These are phyloP conservation scores for Atethmia centrago DNA, from an alignment of 2,888 invertebrate genomes.

Conservation along the genomic window DNA sequence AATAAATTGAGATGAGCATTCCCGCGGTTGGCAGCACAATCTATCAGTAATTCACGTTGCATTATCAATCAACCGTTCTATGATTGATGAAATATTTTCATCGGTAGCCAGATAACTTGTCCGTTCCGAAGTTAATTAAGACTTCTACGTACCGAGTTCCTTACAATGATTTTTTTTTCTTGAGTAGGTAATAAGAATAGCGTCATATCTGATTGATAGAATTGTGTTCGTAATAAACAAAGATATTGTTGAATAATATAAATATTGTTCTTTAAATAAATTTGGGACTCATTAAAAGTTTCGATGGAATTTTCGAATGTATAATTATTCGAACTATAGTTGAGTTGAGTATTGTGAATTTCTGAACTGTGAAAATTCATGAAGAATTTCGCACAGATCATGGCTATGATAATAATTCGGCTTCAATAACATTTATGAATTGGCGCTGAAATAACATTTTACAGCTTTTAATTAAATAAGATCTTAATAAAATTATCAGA, in stretches of 20 bases:
- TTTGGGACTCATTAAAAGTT: constrained; percentile 28
- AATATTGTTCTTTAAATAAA: constrained; percentile 3
- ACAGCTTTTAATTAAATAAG: background rate
- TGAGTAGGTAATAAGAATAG: constrained; percentile 25
- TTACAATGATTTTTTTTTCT: constrained; percentile 49
- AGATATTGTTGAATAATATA: background rate
- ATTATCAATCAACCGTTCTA: constrained; percentile 88
- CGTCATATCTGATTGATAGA: constrained; percentile 50
- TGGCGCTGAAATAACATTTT: background rate
- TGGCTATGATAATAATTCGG: background rate
- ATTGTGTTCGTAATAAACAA: constrained; percentile 35
- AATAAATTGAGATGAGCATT: constrained; percentile 89
- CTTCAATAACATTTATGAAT: background rate
- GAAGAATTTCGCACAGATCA: background rate
- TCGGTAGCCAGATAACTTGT: constrained; percentile 89
- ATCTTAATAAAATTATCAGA: background rate
- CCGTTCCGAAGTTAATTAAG: constrained; percentile 88
- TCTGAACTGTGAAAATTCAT: background rate
- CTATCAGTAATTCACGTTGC: constrained; percentile 89
- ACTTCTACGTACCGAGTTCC: constrained; percentile 78
- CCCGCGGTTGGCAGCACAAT: constrained; percentile 84
- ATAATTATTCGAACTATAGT: background rate
- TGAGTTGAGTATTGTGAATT: background rate
- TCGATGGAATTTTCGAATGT: background rate
- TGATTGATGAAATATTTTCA: constrained; percentile 89